Evolutionary conservation across 2,113 vertebrate genomes (phyloP).

Genomic region (Accipiter cooperii): DNA sequence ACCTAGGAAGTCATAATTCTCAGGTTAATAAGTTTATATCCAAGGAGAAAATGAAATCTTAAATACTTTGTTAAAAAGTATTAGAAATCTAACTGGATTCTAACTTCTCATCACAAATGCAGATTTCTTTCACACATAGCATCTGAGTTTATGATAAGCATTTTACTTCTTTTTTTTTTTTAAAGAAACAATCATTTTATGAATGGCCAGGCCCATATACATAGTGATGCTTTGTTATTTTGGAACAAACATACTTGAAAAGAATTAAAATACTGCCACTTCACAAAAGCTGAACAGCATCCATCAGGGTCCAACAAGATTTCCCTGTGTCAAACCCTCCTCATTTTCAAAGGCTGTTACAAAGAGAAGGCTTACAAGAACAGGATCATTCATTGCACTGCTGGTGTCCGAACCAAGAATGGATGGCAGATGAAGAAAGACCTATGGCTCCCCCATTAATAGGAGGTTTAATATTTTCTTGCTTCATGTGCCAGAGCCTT

Average conservation of each 20-base stretch:
- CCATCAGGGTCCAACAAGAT: neutral
- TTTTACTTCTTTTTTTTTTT: neutral
- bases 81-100: neutral
- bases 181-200: neutral
- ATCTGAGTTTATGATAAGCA: neutral
- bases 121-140: neutral
- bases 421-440: neutral
- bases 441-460: neutral
- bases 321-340: neutral
- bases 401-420: neutral
- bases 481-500: neutral
- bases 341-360: neutral
- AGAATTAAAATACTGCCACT: neutral
- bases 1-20: neutral
- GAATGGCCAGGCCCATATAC: neutral
- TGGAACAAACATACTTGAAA: neutral
- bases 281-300: neutral
- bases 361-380: neutral
- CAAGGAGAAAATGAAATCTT: neutral
- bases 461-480: neutral
- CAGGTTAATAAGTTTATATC: neutral
- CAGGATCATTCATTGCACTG: neutral
- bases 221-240: neutral
- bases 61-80: neutral
- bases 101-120: neutral